Evolutionary conservation across 2,797 vertebrate species (phyloP), one percentile per base, ranked within the genome.

Genomic region (Iguana delicatissima): DNA sequence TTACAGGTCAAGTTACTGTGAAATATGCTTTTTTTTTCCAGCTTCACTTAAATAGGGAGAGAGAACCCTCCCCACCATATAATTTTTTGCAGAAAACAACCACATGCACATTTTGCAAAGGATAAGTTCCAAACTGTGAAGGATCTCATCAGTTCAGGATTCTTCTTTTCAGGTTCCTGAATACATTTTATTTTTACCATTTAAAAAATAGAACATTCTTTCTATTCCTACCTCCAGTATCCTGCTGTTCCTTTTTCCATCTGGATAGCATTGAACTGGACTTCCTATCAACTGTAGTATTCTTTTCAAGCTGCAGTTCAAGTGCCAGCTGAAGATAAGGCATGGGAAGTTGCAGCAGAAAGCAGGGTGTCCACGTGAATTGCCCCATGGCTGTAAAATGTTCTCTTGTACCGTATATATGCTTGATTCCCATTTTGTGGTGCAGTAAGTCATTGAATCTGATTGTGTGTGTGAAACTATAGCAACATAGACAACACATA

Each of bases 391-490:
- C 20, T 38, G n/a, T 22, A 83, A 52, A 50, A 29, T 5, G 20
- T 55, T 20, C 67, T 10, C 18, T 86, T 6, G 16, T 18, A 42
- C 55, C 1, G 12, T 32, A 62, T 38, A 62, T 22, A 20, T 32
- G 12, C 46, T 50, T 42, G 16, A 52, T 85, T 52, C 29, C 16
- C 7, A 52, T 72, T 85, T 57, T 26, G 16, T 57, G 85, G 0
- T 12, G 88, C 50, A 89, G 32, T 3, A 77, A 46, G 59, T 88
- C 6, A 1, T 0, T 87, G 85, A 2, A 50, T 52, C 46, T 14
- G 24, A 52, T 24, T 32, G 82, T 62, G 89, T 73, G 80, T 87
- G 81, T 76, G 69, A 62, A 93, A 13, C 4, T 86, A 80, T 32
- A 64, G 13, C 46, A 67, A 59, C 52, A 38, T 24, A 89, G 79